Base-by-base conservation (phyloP, 2,888 invertebrate genomes). In the Acleris holmiana region DNA sequence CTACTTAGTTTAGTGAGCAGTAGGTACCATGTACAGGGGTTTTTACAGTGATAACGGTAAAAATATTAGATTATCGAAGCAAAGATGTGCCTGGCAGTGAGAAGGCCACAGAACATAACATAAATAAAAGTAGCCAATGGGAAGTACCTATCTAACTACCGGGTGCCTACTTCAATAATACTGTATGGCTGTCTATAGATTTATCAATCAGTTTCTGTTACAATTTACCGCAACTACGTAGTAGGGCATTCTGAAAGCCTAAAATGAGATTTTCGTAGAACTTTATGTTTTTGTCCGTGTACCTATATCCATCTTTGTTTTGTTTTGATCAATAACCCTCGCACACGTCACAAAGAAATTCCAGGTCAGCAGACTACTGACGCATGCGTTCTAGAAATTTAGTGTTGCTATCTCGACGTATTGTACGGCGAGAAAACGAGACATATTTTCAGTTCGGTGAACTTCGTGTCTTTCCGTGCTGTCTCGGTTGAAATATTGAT, bases 371-470 rank as follows among this genome's bases (percentile, higher is more conserved):
- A 55, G 65, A 65, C 49, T 59, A 41, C 56, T 71, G 74, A 75
- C 78, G 77, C 75, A 73, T 67, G 74, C 71, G 71, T 82, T 81
- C 83, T 77, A 83, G 84, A 83, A 83, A 68, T 53, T 71, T 68
- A 50, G 54, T 73, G 55, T 66, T 50, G 49, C 68, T 73, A 21
- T 74, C 73, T 72, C 77, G 68, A 53, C 73, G 61, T 65, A 51
- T 49, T 5, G 7, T 23, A 23, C 0, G 29, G 54, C 4, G 55
- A 58, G 41, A 68, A 70, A 82, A 61, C 74, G 76, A 78, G 72
- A 78, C 48, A 68, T 61, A 72, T 54, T 35, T 49, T 40, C 44
- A n/a, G 63, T 68, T 80, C 82, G 80, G 72, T 61, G 49, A 67
- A 67, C 61, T 67, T 78, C 80, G 82, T 35, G 17, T 19, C 47